Evolutionary conservation across 2,797 vertebrate species (phyloP).

Genomic region (Enteromius treurensis): DNA sequence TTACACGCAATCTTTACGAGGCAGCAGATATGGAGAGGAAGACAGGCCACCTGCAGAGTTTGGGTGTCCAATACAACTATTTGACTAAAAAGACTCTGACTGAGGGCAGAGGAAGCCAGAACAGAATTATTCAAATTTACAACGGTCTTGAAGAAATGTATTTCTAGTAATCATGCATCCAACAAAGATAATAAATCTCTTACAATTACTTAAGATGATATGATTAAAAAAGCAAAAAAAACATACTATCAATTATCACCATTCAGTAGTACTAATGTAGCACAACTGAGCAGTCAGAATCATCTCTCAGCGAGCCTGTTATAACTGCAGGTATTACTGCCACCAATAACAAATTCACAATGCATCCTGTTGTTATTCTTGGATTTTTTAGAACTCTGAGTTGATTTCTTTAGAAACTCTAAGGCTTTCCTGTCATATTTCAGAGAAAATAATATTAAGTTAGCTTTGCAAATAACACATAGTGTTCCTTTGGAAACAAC

Average conservation of each 20-base stretch:
- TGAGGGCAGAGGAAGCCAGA: not conserved
- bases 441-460: not conserved
- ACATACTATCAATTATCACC: not conserved
- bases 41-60: constrained; percentile 3
- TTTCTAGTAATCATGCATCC: not conserved
- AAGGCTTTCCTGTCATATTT: constrained; percentile 7
- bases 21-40: not conserved
- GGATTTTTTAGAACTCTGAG: not conserved
- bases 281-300: not conserved
- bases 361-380: not conserved
- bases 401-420: not conserved
- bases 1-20: not conserved
- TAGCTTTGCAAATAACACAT: not conserved
- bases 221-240: not conserved
- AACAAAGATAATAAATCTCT: not conserved
- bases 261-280: not conserved
- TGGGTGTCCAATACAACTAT: not conserved
- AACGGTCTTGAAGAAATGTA: not conserved
- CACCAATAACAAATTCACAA: not conserved
- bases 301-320: not conserved
- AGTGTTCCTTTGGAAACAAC: not conserved
- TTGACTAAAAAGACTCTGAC: not conserved
- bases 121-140: not conserved
- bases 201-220: not conserved
- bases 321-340: not conserved